These are phyloP conservation scores for Acomys russatus DNA, from an alignment of 2,797 vertebrate genomes.

Conservation along the genomic window DNA sequence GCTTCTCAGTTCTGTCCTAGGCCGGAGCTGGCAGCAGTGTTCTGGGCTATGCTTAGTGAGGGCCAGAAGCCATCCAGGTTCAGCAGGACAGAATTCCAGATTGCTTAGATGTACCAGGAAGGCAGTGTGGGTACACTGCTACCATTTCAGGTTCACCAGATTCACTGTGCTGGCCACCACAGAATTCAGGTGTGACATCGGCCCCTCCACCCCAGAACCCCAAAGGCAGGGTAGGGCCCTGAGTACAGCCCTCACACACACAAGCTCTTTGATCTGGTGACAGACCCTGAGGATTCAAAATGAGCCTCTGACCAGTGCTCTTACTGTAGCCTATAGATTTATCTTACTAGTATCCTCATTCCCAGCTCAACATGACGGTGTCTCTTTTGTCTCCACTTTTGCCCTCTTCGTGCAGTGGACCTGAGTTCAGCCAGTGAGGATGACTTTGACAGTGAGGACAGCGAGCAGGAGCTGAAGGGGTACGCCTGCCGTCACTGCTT, in stretches of 20 bases:
- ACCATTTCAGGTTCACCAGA: neutral
- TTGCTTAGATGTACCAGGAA: neutral
- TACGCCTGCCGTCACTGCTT: slow-evolving; percentile 99
- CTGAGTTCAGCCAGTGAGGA: slow-evolving; percentile 99
- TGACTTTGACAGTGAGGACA: slow-evolving; percentile 99
- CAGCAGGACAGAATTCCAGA: neutral
- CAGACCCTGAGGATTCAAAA: neutral
- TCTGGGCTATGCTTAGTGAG: neutral
- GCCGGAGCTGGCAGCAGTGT: neutral
- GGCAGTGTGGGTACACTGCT: neutral
- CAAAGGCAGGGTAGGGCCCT: neutral
- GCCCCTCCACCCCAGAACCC: neutral
- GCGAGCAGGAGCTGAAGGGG: slow-evolving; percentile 99
- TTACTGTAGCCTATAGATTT: neutral
- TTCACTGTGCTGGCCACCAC: neutral
- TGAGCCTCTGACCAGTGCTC: neutral
- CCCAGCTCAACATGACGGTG: neutral
- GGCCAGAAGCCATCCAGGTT: neutral
- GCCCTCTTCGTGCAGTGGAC: slow-evolving; percentile 93
- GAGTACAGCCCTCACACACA: accelerated
- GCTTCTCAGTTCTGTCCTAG: neutral
- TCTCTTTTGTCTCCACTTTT: slow-evolving; percentile 23
- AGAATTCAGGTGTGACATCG: neutral
- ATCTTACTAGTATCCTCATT: neutral
- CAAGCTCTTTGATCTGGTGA: neutral